These are phyloP conservation scores for Polydesmus complanatus DNA, from an alignment of 2,888 invertebrate genomes.

Conservation along the genomic window DNA sequence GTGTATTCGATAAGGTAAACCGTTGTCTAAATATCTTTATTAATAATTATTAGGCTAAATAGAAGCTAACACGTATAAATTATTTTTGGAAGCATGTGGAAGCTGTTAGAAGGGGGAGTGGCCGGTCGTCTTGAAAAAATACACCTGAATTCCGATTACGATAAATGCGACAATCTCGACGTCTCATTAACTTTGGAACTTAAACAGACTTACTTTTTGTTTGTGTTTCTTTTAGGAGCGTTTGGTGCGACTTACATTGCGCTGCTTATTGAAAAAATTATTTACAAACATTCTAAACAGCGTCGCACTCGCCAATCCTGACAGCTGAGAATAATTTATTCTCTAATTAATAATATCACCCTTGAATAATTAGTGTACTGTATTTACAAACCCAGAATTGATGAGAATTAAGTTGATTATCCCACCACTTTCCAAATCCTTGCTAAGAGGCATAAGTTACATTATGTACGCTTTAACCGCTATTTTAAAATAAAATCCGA, in stretches of 20 bases:
- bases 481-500: too few relatives aligned
- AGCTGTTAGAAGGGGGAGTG: neutral
- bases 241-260: neutral
- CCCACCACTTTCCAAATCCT: too few relatives aligned
- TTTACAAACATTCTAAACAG: too few relatives aligned
- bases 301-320: too few relatives aligned
- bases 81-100: neutral
- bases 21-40: neutral
- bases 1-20: neutral
- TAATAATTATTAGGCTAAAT: neutral
- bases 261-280: neutral
- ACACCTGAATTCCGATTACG: neutral
- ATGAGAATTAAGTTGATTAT: too few relatives aligned
- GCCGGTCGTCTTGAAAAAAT: neutral
- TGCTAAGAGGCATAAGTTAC: too few relatives aligned
- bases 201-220: neutral
- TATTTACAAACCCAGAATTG: too few relatives aligned
- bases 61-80: too few relatives aligned
- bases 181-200: neutral
- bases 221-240: neutral
- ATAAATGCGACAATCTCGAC: neutral
- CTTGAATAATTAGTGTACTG: too few relatives aligned
- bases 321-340: too few relatives aligned
- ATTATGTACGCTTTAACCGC: too few relatives aligned
- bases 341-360: too few relatives aligned